phyloP scores from a whole-genome alignment of 2,888 invertebrate species.

The Pocota personata region DNA sequence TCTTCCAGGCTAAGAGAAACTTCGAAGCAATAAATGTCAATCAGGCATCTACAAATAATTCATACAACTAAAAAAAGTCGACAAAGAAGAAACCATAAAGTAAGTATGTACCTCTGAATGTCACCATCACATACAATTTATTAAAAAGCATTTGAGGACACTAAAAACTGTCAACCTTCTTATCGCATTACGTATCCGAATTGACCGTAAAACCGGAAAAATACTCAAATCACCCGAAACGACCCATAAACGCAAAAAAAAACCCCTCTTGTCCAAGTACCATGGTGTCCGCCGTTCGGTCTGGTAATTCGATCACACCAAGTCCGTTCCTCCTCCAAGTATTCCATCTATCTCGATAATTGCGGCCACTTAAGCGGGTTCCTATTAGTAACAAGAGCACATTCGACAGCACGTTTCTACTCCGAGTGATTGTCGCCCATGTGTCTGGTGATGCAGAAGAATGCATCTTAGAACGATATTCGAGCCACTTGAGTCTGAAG shows the following conservation, averaged over 20 bases:
- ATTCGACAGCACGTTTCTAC: conserved; percentile 27
- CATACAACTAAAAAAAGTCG: conserved; percentile 1
- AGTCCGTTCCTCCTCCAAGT: conserved; percentile 15
- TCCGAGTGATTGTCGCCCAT: conserved; percentile 65
- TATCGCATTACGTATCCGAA: conserved; percentile 56
- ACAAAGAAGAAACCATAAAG: background rate
- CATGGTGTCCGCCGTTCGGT: conserved; percentile 25
- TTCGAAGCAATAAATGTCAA: background rate
- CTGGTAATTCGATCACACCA: conserved; percentile 51
- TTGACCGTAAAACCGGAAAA: conserved; percentile 67
- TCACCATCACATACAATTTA: background rate
- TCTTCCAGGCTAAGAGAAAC: no score
- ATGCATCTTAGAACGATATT: conserved; percentile 26
- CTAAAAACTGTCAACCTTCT: conserved; percentile 16
- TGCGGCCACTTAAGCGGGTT: conserved; percentile 67
- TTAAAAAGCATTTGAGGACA: background rate
- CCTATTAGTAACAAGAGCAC: conserved; percentile 57
- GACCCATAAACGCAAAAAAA: background rate
- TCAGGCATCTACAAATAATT: background rate
- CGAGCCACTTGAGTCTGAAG: conserved; percentile 42
- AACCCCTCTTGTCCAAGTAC: background rate
- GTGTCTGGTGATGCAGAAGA: conserved; percentile 52
- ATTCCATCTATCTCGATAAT: conserved; percentile 50
- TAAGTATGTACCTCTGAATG: background rate
- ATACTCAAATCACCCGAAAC: conserved; percentile 6